These are phyloP conservation scores for Tychaedon coryphoeus DNA, from an alignment of 2,113 vertebrate genomes.

Conservation along the genomic window DNA sequence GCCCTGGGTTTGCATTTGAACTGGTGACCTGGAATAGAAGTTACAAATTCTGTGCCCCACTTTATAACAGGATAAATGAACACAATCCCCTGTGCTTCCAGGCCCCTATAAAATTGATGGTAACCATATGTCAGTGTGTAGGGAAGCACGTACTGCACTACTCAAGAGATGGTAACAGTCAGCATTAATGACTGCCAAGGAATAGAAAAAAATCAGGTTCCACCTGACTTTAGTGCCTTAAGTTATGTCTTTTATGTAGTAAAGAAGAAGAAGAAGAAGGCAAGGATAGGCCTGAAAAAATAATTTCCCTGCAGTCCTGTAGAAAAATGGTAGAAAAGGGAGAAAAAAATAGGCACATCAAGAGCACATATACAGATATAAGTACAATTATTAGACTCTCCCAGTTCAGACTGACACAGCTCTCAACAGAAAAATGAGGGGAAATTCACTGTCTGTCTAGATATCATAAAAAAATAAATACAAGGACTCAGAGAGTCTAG, in stretches of 20 bases:
- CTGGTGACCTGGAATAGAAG: not conserved
- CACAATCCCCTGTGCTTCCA: not conserved
- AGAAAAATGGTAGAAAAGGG: not conserved
- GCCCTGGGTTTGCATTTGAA: slow-evolving; percentile 23
- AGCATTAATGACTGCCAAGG: not conserved
- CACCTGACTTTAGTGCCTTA: not conserved
- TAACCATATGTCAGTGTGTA: not conserved
- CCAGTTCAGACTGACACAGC: not conserved
- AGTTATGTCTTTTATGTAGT: not conserved
- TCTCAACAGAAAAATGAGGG: not conserved
- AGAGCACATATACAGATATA: not conserved
- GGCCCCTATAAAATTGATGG: slow-evolving; percentile 7
- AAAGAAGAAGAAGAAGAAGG: not conserved
- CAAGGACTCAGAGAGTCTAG: not conserved
- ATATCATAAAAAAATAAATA: slow-evolving; percentile 23
- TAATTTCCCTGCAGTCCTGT: not conserved
- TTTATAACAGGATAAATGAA: not conserved
- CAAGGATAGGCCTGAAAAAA: not conserved
- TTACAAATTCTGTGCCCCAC: not conserved
- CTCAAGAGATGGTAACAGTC: not conserved
- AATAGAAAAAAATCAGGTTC: not conserved
- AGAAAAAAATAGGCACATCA: not conserved
- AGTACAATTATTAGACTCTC: not conserved
- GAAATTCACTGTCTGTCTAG: not conserved
- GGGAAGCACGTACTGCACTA: not conserved